phyloP scores from a whole-genome alignment of 2,888 invertebrate genomes.

The Tricholauxania praeusta region DNA sequence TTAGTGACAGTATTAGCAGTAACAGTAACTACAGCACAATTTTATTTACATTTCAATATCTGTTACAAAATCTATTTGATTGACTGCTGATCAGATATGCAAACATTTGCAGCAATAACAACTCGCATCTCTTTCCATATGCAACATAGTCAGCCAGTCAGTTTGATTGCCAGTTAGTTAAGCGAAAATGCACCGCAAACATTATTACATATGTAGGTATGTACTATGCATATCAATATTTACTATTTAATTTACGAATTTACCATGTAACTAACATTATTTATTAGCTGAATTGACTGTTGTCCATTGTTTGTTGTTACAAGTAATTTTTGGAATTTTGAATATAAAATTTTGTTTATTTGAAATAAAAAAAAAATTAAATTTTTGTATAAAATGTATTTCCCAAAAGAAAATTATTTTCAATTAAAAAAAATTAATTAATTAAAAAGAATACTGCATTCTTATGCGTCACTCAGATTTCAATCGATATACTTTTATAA shows the following conservation, averaged over 20 bases:
- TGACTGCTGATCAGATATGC: slow-evolving; percentile 35
- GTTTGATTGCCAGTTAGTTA: slow-evolving; percentile 26
- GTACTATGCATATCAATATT: neutral
- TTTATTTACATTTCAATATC: slow-evolving; percentile 17
- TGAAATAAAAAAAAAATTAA: neutral
- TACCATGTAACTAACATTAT: neutral
- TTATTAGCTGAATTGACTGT: neutral
- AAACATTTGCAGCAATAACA: slow-evolving; percentile 17
- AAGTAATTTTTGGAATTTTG: neutral
- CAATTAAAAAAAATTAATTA: too few relatives aligned
- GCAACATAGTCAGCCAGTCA: neutral
- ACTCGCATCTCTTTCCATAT: neutral
- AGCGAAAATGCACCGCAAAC: slow-evolving; percentile 29
- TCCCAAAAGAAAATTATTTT: slow-evolving; percentile 16
- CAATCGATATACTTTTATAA: too few relatives aligned
- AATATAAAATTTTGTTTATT: neutral
- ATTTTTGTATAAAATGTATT: too few relatives aligned
- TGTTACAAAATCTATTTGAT: slow-evolving; percentile 34
- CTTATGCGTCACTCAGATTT: too few relatives aligned
- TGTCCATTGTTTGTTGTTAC: neutral
- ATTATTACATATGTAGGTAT: neutral
- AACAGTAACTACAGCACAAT: too few relatives aligned
- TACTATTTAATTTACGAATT: slow-evolving; percentile 24
- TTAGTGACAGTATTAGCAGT: neutral
- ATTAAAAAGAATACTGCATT: too few relatives aligned